Conservation (phyloP, 2,797 vertebrate genomes). For the Malacoraja senta region DNA sequence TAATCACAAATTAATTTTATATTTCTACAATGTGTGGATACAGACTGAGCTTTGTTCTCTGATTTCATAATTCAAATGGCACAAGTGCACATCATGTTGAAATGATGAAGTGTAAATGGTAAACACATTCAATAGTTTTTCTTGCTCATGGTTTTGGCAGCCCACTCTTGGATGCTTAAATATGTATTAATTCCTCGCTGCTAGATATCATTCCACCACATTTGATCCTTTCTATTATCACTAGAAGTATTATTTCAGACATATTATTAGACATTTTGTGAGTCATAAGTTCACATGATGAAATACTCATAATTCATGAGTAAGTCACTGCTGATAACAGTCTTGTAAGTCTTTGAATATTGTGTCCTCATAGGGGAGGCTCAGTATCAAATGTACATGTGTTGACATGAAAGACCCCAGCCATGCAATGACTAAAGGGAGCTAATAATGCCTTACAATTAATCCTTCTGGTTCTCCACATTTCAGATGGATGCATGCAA, state of each 20-base stretch:
- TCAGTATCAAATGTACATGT: neutral
- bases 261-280: slow-evolving; percentile 34
- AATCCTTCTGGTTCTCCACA: neutral
- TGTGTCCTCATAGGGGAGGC: neutral
- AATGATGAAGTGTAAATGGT: neutral
- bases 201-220: slow-evolving; percentile 25
- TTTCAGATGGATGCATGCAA: slow-evolving; percentile 21
- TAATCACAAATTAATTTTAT: neutral
- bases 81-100: neutral
- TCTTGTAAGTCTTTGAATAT: slow-evolving; percentile 18
- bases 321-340: slow-evolving; percentile 24
- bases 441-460: slow-evolving; percentile 15
- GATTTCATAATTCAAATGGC: neutral
- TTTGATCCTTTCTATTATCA: slow-evolving; percentile 20
- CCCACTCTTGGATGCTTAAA: slow-evolving; percentile 16
- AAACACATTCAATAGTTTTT: neutral
- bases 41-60: neutral
- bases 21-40: neutral
- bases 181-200: neutral
- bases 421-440: neutral
- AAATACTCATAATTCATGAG: slow-evolving; percentile 34
- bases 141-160: neutral
- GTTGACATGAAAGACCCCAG: slow-evolving; percentile 23
- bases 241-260: slow-evolving; percentile 3
- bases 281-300: slow-evolving; percentile 19